Conservation (phyloP, 2,888 invertebrate genomes). For the Hirtodrosophila cameraria region DNA sequence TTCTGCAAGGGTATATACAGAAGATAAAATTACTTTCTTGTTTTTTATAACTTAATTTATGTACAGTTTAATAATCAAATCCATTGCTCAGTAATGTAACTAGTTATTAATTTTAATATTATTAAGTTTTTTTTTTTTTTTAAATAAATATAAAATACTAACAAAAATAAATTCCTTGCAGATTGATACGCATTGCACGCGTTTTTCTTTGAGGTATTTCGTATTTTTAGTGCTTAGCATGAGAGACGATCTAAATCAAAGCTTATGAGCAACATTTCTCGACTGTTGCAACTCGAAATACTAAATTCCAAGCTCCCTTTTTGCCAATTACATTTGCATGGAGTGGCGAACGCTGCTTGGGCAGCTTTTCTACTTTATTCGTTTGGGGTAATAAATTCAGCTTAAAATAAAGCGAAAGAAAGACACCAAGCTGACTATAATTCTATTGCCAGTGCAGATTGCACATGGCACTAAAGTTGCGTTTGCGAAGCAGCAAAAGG, state of each 20-base stretch:
- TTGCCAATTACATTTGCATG: conserved; percentile 51
- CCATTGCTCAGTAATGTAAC: no score
- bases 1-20: no score
- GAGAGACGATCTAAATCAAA: not conserved
- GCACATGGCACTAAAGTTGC: conserved; percentile 37
- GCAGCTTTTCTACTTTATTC: conserved; percentile 3
- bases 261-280: conserved; percentile 1
- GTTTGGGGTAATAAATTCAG: conserved; percentile 61
- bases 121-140: no score
- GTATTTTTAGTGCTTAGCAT: no score
- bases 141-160: no score
- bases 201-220: no score
- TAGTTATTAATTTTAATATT: no score
- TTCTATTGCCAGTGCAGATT: conserved; percentile 56
- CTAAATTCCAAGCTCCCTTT: conserved; percentile 9
- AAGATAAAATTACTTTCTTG: no score
- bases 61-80: no score
- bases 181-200: no score
- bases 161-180: no score
- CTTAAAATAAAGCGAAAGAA: conserved; percentile 64
- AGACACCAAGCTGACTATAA: conserved; percentile 62
- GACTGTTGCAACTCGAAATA: conserved; percentile 1
- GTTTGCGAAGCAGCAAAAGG: conserved; percentile 20
- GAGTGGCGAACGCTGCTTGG: conserved; percentile 22
- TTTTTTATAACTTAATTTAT: no score